Conservation (phyloP, 2,113 vertebrate genomes). For the Syrrhaptes paradoxus region DNA sequence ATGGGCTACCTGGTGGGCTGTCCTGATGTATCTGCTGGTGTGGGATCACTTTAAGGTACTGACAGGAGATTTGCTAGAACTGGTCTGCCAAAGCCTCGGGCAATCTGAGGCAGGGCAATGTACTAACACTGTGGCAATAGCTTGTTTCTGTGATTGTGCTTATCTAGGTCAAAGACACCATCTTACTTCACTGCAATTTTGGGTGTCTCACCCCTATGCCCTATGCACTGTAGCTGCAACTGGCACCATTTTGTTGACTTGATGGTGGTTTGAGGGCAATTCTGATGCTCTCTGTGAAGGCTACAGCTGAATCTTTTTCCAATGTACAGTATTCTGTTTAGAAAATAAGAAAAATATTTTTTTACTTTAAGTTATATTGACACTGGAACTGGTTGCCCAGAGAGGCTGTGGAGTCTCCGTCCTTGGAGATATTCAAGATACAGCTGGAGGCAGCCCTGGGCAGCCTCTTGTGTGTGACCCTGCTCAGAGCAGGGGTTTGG, state of each 20-base stretch:
- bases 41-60: background rate
- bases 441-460: background rate
- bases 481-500: background rate
- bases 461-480: background rate
- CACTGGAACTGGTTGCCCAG: background rate
- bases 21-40: background rate
- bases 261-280: background rate
- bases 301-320: background rate
- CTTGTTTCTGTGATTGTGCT: background rate
- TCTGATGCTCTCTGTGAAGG: background rate
- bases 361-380: background rate
- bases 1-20: background rate
- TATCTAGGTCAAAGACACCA: background rate
- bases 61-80: background rate
- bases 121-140: background rate
- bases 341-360: background rate
- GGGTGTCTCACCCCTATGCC: background rate
- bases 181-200: background rate
- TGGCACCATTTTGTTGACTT: background rate
- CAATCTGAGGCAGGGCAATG: background rate
- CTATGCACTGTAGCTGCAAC: background rate
- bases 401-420: background rate
- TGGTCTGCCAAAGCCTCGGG: background rate
- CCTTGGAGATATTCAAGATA: background rate
- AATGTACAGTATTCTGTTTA: background rate